Base-by-base conservation (phyloP, 2,888 invertebrate species). In the Pyrrhia umbra region DNA sequence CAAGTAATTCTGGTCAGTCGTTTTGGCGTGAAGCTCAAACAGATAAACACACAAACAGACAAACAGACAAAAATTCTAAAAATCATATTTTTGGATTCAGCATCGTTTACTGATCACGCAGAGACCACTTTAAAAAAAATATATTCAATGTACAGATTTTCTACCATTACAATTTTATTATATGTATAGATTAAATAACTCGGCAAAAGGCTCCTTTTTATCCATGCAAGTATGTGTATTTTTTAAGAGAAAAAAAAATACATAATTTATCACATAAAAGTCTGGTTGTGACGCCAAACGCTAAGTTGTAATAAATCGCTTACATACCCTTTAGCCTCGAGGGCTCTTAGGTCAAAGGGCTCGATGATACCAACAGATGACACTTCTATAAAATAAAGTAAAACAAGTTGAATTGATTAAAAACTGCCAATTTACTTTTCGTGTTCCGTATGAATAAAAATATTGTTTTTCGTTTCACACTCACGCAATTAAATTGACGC, bases 301-400 rank as follows among this genome's bases (percentile, higher is more conserved):
- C 57, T 59, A 49, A 61, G 45, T 51, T 56, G 52, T 67, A 56
- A 75, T 67, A 75, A 70, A 71, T 67, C 56, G 59, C 58, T 61
- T 52, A 61, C 71, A 56, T 42, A 25, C 51, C 51, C 55, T 42
- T 62, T 45, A 59, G 56, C 47, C 62, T 59, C 9, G 30, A 52
- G 42, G 58, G 62, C 45, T 58, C 59, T 57, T 51, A 58, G 51
- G 75, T 75, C 66, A 63, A 62, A 59, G 46, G 40, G 43, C 23
- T 34, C 2, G 16, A 34, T 40, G 55, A 39, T 21, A 46, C 58
- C 39, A 55, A 65, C 68, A 68, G 25, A 68, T 74, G 64, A 43
- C 50, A 21, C 54, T 47, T 40, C n/a, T 56, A 49, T n/a, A 63
- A 56, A 69, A 10, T 9, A 59, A 60, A 46, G n/a, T 34, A 16